These are phyloP conservation scores for Paguma larvata DNA, from an alignment of 2,797 vertebrate species.

Conservation along the genomic window DNA sequence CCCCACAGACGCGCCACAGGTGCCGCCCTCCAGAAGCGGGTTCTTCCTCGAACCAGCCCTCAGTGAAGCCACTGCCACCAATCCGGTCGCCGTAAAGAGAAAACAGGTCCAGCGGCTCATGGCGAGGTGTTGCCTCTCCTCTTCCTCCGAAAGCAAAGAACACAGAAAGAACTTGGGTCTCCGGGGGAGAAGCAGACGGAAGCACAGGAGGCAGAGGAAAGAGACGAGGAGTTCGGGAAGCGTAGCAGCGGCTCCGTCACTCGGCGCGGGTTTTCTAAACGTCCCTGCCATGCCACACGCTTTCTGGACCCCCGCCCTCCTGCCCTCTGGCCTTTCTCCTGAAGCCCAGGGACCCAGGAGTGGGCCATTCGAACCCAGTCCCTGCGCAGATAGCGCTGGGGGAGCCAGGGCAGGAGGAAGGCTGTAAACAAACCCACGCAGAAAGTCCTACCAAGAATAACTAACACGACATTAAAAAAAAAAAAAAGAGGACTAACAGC, in stretches of 20 bases:
- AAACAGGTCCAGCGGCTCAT: not conserved
- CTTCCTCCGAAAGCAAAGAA: slow-evolving; percentile 35
- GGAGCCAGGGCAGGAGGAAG: not conserved
- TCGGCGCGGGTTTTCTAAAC: accelerated
- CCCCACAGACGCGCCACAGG: no score
- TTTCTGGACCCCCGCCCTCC: not conserved
- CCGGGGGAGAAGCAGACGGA: not conserved
- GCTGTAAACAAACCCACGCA: not conserved
- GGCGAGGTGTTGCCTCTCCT: not conserved
- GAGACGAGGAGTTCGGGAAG: not conserved
- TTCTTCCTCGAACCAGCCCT: not conserved
- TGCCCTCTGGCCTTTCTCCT: not conserved
- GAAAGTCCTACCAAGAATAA: not conserved
- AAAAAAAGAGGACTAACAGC: not conserved
- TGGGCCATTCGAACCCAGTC: not conserved
- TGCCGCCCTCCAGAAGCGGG: not conserved
- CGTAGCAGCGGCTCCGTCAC: not conserved
- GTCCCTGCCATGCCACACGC: not conserved
- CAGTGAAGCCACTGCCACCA: not conserved
- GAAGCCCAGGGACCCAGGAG: not conserved
- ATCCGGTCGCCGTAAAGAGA: not conserved
- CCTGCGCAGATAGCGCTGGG: not conserved
- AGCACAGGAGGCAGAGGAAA: not conserved
- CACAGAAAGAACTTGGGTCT: not conserved
- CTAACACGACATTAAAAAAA: not conserved